A percentile compares a stretch with the other conserved stretches of the same genome.
These are phyloP conservation scores for Acleris literana DNA, from an alignment of 2,888 invertebrate genomes.

Conservation along the genomic window DNA sequence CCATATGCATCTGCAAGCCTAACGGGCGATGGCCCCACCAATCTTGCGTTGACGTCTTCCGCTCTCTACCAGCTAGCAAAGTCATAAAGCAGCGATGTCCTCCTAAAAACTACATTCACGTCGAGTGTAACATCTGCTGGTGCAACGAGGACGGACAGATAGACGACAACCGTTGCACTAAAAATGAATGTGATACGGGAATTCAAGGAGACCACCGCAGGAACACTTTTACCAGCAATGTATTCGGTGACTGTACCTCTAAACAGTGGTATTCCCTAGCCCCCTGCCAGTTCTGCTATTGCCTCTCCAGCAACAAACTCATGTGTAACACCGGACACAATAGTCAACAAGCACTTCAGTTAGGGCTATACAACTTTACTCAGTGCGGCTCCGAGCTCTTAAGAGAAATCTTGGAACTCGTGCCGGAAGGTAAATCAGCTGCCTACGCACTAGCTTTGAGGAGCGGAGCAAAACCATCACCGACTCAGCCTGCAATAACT, in stretches of 20 bases:
- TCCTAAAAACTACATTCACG: conserved; percentile 52
- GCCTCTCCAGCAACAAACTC: conserved; percentile 59
- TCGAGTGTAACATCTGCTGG: conserved; percentile 65
- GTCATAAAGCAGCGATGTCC: conserved; percentile 46
- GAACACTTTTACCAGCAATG: conserved; percentile 31
- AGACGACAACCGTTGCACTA: conserved; percentile 57
- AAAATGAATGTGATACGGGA: conserved; percentile 52
- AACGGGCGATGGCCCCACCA: conserved; percentile 60
- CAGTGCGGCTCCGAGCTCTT: conserved; percentile 57
- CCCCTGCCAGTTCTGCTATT: conserved; percentile 68
- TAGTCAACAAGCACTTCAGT: conserved; percentile 42
- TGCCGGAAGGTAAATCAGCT: conserved; percentile 40
- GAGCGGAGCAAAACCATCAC: not conserved
- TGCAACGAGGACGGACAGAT: conserved; percentile 56
- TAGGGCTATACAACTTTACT: conserved; percentile 57
- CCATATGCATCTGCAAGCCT: conserved; percentile 58
- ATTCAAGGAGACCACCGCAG: conserved; percentile 37
- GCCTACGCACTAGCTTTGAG: conserved; percentile 39
- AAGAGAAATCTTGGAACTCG: conserved; percentile 51
- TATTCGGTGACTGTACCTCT: conserved; percentile 55
- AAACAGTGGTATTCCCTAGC: conserved; percentile 65
- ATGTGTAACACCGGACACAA: conserved; percentile 57
- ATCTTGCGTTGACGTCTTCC: conserved; percentile 49
- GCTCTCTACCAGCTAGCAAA: conserved; percentile 40
- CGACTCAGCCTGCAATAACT: no score